Conservation (phyloP, 2,797 vertebrate species). For the Eremophila alpestris region DNA sequence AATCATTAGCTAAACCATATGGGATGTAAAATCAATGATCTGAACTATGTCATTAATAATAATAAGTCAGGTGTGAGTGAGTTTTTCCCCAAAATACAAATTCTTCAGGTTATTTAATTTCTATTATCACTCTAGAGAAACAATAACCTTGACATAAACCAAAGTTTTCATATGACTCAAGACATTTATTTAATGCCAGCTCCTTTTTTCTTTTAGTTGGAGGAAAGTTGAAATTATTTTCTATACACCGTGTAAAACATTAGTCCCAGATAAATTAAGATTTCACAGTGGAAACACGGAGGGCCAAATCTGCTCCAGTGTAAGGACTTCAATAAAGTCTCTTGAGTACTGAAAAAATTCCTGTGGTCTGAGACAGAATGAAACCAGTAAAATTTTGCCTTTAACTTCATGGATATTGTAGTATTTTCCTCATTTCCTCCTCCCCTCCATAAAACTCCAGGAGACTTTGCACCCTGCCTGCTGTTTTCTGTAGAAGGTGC, state of each 20-base stretch:
- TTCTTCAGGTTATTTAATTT: background rate
- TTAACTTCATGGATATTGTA: background rate
- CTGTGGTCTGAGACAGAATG: background rate
- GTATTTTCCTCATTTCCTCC: background rate
- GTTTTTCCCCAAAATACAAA: background rate
- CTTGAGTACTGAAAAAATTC: background rate
- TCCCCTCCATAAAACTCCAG: background rate
- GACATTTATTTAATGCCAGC: background rate
- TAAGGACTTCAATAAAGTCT: background rate
- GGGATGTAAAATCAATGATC: slow-evolving; percentile 65
- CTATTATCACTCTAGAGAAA: background rate
- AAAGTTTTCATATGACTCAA: background rate
- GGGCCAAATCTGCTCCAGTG: background rate
- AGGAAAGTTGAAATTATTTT: background rate
- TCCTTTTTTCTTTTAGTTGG: background rate
- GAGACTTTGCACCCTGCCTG: background rate
- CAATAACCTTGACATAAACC: background rate
- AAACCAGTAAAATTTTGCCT: background rate
- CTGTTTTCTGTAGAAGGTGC: background rate
- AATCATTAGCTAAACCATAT: slow-evolving; percentile 60
- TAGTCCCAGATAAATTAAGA: background rate
- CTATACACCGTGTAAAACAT: background rate
- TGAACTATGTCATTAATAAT: slow-evolving; percentile 63
- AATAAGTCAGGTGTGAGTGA: slow-evolving; percentile 31
- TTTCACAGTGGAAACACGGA: background rate